Base-by-base conservation (phyloP, 2,888 invertebrate species). In the Leucania comma region DNA sequence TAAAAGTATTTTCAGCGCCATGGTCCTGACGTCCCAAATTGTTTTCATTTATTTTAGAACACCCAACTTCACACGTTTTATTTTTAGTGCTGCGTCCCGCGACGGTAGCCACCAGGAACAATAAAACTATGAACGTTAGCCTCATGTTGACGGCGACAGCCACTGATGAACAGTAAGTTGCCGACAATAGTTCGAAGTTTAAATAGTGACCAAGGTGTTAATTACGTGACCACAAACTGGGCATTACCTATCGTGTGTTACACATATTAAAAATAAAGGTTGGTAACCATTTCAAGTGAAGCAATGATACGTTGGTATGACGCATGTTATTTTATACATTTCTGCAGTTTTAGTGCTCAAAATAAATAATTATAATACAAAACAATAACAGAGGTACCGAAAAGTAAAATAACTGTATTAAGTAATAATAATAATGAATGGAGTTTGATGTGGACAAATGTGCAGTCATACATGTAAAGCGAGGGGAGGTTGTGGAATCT, bases 91-190 rank as follows among this genome's bases (percentile, higher is more conserved):
- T 20, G 26, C 26, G 53, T 24, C 35, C 48, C n/a, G n/a, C 24
- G n/a, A 62, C 61, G 14, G 20, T 3, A 3, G 62, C 9, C 24
- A 48, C 1, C 14, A 62, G 6, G 14, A n/a, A 48, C 10, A 48
- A 48, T 2, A 61, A 6, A 24, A 10, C 32, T 48, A 62, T 48
- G n/a, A 35, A 3, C 32, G 20, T 32, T 14, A 48, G 62, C 32
- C 10, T 66, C 65, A 66, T 66, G 63, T 66, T 66, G 62, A 32
- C 20, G 24, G 10, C 9, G 0, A 48, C 35, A 62, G 14, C 20
- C 3, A 48, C 32, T 17, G 32, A n/a, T 6, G 32, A 61, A 22
- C 24, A 65, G 20, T 60, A 22, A 59, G 20, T 22, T 57, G 6
- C 20, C 12, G 20, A 32, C 20, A 10, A 32, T 20, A 8, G 32